These are phyloP conservation scores for Metopia argyrocephala DNA, from an alignment of 2,888 invertebrate genomes.

Conservation along the genomic window DNA sequence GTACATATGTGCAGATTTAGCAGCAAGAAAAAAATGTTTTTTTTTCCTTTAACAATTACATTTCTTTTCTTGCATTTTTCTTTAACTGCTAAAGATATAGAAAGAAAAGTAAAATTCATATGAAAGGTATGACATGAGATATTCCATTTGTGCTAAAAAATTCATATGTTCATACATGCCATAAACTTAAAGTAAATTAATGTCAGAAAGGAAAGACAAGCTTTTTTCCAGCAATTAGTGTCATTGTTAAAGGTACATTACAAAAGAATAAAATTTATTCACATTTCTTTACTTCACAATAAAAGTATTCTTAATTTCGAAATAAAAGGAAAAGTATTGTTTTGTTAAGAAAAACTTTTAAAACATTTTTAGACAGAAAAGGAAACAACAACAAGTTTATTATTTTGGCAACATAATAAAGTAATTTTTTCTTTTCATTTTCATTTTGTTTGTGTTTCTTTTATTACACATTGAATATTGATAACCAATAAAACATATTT, in stretches of 20 bases:
- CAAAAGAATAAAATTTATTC: conserved; percentile 43
- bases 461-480: too few relatives aligned
- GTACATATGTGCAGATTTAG: too few relatives aligned
- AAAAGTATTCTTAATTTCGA: too few relatives aligned
- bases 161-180: conserved; percentile 39
- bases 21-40: conserved; percentile 7
- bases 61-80: conserved; percentile 5
- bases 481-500: too few relatives aligned
- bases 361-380: conserved; percentile 41
- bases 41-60: conserved; percentile 31
- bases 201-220: conserved; percentile 33
- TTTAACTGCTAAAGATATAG: conserved; percentile 11
- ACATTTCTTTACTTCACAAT: conserved; percentile 15
- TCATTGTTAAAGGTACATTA: conserved; percentile 44
- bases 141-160: conserved; percentile 12
- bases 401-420: conserved; percentile 14
- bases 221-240: conserved; percentile 56
- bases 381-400: conserved; percentile 18
- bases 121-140: conserved; percentile 8
- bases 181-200: conserved; percentile 58
- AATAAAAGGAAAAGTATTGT: conserved; percentile 55
- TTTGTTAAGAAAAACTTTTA: conserved; percentile 39
- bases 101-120: not conserved
- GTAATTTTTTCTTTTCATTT: not conserved
- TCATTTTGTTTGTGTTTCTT: too few relatives aligned